Percentiles rank a stretch among this genome's conserved stretches.
Conservation (phyloP, 1,140 invertebrate species). For the Tetraneura akinire region DNA sequence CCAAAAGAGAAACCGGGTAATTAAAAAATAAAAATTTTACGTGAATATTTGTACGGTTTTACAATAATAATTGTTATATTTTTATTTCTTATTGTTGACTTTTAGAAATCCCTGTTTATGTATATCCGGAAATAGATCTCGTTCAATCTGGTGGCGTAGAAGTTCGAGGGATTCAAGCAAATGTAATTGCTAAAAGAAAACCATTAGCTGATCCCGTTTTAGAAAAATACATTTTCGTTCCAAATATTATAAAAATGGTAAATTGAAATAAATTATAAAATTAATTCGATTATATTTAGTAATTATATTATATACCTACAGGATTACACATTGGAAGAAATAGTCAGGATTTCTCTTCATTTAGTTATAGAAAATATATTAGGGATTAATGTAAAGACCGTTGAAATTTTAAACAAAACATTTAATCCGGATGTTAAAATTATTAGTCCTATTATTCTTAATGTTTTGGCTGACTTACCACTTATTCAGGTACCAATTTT, state of each 20-base stretch:
- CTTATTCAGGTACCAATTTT: conserved; percentile 59
- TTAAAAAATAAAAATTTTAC: neutral
- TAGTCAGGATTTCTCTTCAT: conserved; percentile 66
- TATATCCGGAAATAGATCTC: conserved; percentile 54
- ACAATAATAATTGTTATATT: neutral
- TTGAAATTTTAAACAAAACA: conserved; percentile 66
- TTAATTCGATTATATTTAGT: neutral
- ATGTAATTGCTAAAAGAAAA: conserved; percentile 71
- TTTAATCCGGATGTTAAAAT: conserved; percentile 59
- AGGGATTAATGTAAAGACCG: conserved; percentile 69
- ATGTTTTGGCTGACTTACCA: conserved; percentile 57
- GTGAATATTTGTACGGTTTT: neutral
- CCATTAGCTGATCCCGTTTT: conserved; percentile 68
- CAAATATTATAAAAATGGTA: conserved; percentile 62
- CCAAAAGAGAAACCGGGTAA: conserved; percentile 54
- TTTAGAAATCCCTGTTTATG: conserved; percentile 55
- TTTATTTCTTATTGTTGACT: neutral
- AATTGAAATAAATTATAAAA: neutral
- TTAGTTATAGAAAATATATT: conserved; percentile 77
- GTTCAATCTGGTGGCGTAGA: conserved; percentile 79
- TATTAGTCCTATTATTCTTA: conserved; percentile 57
- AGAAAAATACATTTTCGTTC: conserved; percentile 76
- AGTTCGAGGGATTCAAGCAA: conserved; percentile 78
- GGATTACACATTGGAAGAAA: conserved; percentile 55
- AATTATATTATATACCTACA: conserved; percentile 49